Base-by-base conservation (phyloP, 2,888 invertebrate genomes). In the Netelia virgata region DNA sequence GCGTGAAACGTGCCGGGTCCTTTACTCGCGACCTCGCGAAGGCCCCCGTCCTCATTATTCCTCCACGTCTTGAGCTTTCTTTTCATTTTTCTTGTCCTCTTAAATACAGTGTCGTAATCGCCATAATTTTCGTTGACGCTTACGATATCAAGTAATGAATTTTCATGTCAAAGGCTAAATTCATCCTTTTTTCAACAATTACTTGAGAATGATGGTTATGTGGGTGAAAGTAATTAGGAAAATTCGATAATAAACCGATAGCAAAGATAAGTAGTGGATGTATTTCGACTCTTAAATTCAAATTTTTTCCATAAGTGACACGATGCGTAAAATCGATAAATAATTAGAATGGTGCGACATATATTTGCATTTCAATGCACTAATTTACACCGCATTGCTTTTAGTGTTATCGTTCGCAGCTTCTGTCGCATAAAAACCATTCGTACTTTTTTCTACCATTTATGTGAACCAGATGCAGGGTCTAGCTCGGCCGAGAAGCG, bases 401-500 rank as follows among this genome's bases (percentile, higher is more conserved):
- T 41, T 18, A 55, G 3, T 72, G 68, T 84, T 76, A 81, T 81
- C 74, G 83, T 74, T 59, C 43, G 16, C 76, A 76, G 61, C 76
- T 84, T 82, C 77, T 68, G 74, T 53, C 10, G 20, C 18, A 14
- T 18, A 74, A 84, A 77, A 77, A 50, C 36, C 55, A 18, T 23
- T 70, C 64, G 61, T 76, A 41, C 16, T 78, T 84, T 82, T 86
- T 85, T 86, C 86, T 85, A 86, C 84, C 80, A 86, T 88, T 85
- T 90, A 91, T 91, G 89, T 77, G 88, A 89, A 90, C 87, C 91
- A 91, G 88, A 90, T 91, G 91, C 86, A 89, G 18, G 68, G 47
- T 14, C 10, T 74, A 28, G 43, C 18, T 47, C 77, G 73, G 83
- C 70, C 68, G 84, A 85, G 81, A 88, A 83, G 64, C 23, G 64